Evolutionary conservation across 2,113 vertebrate genomes (phyloP).

Genomic region (Ciconia maguari): DNA sequence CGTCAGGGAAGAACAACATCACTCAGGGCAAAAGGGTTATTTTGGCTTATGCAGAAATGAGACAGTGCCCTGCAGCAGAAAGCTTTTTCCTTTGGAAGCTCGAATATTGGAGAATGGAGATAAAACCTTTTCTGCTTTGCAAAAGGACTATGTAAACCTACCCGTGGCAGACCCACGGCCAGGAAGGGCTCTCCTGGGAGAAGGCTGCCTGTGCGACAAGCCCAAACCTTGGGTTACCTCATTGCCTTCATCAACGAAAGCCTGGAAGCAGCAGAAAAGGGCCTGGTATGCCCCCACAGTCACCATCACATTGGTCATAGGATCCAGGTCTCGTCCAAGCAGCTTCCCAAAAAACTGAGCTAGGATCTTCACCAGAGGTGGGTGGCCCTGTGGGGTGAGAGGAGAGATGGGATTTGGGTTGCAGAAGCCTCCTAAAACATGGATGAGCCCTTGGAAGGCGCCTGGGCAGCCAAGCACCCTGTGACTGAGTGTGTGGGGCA

Average conservation of each 20-base stretch:
- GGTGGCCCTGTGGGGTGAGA: constrained; percentile 83
- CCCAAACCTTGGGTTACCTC: constrained; percentile 77
- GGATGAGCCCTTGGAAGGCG: background rate
- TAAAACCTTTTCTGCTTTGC: background rate
- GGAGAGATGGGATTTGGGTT: background rate
- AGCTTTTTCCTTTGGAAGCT: background rate
- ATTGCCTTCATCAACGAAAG: constrained; percentile 87
- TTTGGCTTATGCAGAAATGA: background rate
- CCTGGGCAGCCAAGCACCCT: background rate
- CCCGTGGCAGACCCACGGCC: background rate
- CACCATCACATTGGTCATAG: constrained; percentile 85
- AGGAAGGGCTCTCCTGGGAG: background rate
- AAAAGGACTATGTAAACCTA: background rate
- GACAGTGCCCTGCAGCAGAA: background rate
- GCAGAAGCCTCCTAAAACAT: background rate
- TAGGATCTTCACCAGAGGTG: constrained; percentile 82
- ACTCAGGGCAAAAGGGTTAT: background rate
- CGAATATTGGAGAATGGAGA: background rate
- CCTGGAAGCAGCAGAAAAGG: constrained; percentile 90
- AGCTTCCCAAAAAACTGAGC: constrained; percentile 86
- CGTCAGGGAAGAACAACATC: background rate
- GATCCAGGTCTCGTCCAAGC: constrained; percentile 81
- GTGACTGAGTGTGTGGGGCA: rapidly evolving
- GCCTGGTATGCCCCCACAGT: constrained; percentile 92
- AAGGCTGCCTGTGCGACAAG: background rate